Percentiles rank a stretch among this genome's conserved stretches.
Evolutionary conservation across 2,113 vertebrate species (phyloP).

Genomic region (Python bivittatus): DNA sequence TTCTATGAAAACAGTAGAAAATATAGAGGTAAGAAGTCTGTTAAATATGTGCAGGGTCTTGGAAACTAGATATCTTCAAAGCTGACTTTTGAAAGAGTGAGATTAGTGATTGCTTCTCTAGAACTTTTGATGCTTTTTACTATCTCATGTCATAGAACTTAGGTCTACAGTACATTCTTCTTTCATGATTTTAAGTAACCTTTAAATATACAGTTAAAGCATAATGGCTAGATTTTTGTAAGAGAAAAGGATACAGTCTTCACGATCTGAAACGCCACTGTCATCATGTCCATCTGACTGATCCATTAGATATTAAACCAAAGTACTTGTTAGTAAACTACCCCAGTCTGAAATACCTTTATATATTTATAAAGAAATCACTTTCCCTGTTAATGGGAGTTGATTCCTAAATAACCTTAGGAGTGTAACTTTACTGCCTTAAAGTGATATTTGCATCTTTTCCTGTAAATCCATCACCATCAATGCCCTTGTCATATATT

Average conservation of each 20-base stretch:
- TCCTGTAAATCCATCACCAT: slow-evolving; percentile 49
- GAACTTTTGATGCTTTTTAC: background rate
- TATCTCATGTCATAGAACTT: background rate
- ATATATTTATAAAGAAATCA: background rate
- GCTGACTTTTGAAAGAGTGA: background rate
- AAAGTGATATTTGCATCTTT: slow-evolving; percentile 18
- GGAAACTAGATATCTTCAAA: background rate
- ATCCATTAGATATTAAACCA: background rate
- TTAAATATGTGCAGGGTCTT: background rate
- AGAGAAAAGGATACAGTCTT: background rate
- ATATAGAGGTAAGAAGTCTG: background rate
- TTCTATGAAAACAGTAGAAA: background rate
- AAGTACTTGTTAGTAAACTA: background rate
- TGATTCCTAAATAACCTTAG: background rate
- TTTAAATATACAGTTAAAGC: background rate
- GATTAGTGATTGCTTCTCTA: background rate
- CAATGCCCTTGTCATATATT: background rate
- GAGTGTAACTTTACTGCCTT: background rate
- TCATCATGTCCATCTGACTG: too few relatives aligned
- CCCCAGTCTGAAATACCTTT: background rate
- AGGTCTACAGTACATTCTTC: background rate
- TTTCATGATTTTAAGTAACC: background rate
- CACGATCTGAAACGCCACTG: background rate
- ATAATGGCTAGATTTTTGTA: background rate
- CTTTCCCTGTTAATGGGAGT: background rate